Evolutionary conservation across 2,888 invertebrate species (phyloP), one percentile per base, ranked within the genome.

Genomic region (Salticus scenicus): DNA sequence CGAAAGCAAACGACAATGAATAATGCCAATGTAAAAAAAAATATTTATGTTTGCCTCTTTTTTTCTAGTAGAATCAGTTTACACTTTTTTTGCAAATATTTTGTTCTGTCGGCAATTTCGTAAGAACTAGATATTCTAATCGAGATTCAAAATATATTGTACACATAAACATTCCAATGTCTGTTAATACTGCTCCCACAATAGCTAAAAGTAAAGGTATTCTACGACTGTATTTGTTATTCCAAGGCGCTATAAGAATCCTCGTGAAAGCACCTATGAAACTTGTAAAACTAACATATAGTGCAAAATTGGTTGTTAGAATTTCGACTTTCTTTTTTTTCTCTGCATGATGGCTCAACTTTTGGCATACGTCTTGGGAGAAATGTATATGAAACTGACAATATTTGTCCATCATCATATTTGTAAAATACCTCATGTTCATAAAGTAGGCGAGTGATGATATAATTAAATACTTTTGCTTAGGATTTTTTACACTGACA

Each of bases 221-320:
- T 47, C 71, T 86, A 2, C 86, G 31, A 0, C 86, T 80, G 51
- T 86, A 86, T 41, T 72, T 86, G 37, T 86, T 80, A 31, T 80
- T 86, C 80, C 80, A 86, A 1, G 86, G 80, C 0, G 78, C 86
- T 4, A 86, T 76, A 57, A 86, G 80, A 12, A 80, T 57, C 80
- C 75, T 86, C 4, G 24, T 8, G 0, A 86, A 31, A 31, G 86
- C 86, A 2, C 37, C 79, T 1, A 80, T 28, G 24, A 86, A 27
- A 27, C 57, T n/a, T 47, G 71, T 30, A 4, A 86, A 14, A 33
- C 42, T 80, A 12, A 30, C 17, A 37, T 80, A 86, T 4, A 80
- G 28, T 2, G 57, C 14, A 17, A 76, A 86, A 41, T 80, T 72
- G 31, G 66, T 80, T 10, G 80, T 75, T 8, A 86, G 14, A 1